These are phyloP conservation scores for Gymnothorax javanicus DNA, from an alignment of 2,797 vertebrate genomes.

Conservation along the genomic window DNA sequence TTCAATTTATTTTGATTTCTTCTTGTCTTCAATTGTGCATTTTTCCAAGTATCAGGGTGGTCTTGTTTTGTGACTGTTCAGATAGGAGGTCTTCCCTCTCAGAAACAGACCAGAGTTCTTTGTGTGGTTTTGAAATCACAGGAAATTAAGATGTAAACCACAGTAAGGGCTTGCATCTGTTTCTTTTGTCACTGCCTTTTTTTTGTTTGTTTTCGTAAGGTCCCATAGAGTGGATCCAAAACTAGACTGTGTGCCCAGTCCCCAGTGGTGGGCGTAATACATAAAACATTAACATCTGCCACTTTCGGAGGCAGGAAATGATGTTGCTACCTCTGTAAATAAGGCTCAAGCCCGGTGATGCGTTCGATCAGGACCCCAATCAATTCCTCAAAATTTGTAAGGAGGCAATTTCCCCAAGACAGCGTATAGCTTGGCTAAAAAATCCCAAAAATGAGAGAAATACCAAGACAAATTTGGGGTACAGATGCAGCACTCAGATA, in stretches of 20 bases:
- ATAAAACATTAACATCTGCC: conserved; percentile 14
- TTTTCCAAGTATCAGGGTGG: neutral
- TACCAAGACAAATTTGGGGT: neutral
- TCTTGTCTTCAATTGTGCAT: neutral
- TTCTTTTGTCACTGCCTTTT: neutral
- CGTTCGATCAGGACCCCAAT: neutral
- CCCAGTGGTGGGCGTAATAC: neutral
- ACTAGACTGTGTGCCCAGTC: neutral
- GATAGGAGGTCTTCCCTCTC: neutral
- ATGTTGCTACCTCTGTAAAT: conserved; percentile 3
- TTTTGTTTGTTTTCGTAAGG: neutral
- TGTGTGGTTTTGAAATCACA: neutral
- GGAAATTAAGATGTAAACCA: neutral
- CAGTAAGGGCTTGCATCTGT: neutral
- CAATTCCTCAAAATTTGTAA: neutral
- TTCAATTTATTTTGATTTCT: too few relatives aligned
- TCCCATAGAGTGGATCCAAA: neutral
- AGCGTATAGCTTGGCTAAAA: neutral
- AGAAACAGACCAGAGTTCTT: neutral
- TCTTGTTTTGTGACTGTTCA: neutral
- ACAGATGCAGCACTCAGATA: neutral
- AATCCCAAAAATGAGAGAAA: neutral
- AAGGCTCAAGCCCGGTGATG: neutral
- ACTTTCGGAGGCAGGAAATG: neutral
- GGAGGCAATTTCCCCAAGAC: neutral